These are phyloP conservation scores for Zapus hudsonius DNA, from an alignment of 2,113 vertebrate genomes.

Conservation along the genomic window DNA sequence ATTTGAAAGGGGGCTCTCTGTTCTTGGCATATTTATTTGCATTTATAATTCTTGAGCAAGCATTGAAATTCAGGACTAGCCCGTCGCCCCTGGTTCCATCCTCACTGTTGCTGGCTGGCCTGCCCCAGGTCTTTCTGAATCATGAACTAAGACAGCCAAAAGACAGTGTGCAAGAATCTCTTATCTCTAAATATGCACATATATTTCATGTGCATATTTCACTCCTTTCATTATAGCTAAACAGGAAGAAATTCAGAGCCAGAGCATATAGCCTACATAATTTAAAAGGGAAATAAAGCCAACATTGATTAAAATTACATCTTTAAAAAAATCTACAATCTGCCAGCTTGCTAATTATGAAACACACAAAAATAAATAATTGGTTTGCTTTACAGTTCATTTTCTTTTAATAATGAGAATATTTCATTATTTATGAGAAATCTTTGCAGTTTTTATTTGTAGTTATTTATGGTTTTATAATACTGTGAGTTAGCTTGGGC, in stretches of 20 bases:
- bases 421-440: slow-evolving; percentile 41
- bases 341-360: slow-evolving; percentile 48
- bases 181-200: slow-evolving; percentile 28
- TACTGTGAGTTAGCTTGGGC: background rate
- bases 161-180: background rate
- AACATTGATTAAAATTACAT: slow-evolving; percentile 64
- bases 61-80: background rate
- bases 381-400: slow-evolving; percentile 27
- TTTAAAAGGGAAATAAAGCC: slow-evolving; percentile 66
- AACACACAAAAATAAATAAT: slow-evolving; percentile 45
- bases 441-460: slow-evolving; percentile 35
- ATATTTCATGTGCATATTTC: slow-evolving; percentile 48
- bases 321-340: slow-evolving; percentile 60
- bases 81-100: background rate
- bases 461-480: slow-evolving; percentile 38
- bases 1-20: background rate
- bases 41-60: background rate
- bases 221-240: slow-evolving; percentile 10
- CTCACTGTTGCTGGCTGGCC: background rate
- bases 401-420: slow-evolving; percentile 53
- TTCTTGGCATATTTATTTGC: background rate
- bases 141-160: background rate
- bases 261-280: slow-evolving; percentile 45
- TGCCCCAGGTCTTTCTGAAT: background rate
- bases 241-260: slow-evolving; percentile 57